Conservation (phyloP, 1,140 invertebrate species). For the Drosophila bocki region DNA sequence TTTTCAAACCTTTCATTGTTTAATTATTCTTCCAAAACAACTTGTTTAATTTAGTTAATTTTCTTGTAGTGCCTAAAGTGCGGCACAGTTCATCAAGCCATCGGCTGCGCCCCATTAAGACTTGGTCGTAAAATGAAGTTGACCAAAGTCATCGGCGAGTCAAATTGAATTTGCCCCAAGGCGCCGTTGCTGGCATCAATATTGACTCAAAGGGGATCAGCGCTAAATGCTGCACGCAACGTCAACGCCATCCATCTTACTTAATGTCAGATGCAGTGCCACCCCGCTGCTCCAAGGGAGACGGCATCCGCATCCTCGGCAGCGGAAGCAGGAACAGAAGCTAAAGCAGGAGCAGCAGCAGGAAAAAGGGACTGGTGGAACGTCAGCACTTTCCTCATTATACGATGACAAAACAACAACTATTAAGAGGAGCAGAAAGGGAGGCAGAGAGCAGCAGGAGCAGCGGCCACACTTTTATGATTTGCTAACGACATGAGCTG, state of each 20-base stretch:
- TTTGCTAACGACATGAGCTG: constrained; percentile 76
- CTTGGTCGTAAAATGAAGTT: constrained; percentile 68
- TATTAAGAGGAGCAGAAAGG: constrained; percentile 36
- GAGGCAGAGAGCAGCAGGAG: constrained; percentile 15
- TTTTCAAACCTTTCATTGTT: neutral
- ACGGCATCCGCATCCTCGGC: constrained; percentile 2
- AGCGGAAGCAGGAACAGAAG: neutral
- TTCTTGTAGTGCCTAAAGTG: constrained; percentile 1
- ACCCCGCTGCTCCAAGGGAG: constrained; percentile 26
- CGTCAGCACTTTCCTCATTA: constrained; percentile 69
- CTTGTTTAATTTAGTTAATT: neutral
- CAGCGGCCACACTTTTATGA: constrained; percentile 73
- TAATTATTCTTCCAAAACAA: neutral
- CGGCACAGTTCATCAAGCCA: constrained; percentile 61
- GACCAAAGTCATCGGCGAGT: constrained; percentile 55
- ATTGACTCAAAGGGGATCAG: constrained; percentile 77
- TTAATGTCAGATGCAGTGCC: constrained; percentile 76
- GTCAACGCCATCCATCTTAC: constrained; percentile 78
- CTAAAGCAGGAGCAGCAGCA: neutral
- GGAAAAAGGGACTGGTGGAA: constrained; percentile 9
- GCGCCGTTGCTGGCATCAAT: constrained; percentile 58
- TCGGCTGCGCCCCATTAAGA: constrained; percentile 66
- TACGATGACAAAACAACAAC: constrained; percentile 77
- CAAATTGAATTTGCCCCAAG: constrained; percentile 68
- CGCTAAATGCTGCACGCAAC: constrained; percentile 80